These are phyloP conservation scores for Apotomis capreana DNA, from an alignment of 2,888 invertebrate genomes.

Conservation along the genomic window DNA sequence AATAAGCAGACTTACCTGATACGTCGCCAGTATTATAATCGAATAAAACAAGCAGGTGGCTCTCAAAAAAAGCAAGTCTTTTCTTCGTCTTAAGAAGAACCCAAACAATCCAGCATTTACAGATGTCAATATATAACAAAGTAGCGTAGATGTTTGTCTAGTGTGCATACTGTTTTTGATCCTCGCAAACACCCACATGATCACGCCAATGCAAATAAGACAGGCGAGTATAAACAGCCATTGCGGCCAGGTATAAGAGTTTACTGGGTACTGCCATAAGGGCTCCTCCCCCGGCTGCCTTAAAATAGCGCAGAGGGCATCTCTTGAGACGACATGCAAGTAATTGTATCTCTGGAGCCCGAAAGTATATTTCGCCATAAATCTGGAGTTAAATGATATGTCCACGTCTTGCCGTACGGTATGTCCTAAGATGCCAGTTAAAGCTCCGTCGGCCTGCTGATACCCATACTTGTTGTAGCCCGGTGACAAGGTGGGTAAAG, in stretches of 20 bases:
- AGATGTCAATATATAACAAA: constrained; percentile 47
- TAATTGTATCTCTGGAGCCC: constrained; percentile 45
- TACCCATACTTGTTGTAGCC: constrained; percentile 53
- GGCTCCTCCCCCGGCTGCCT: constrained; percentile 51
- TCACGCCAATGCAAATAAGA: constrained; percentile 46
- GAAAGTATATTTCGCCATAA: constrained; percentile 54
- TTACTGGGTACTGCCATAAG: constrained; percentile 56
- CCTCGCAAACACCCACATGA: constrained; percentile 52
- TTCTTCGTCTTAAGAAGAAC: constrained; percentile 48
- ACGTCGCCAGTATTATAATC: constrained; percentile 53
- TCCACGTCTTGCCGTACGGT: constrained; percentile 54
- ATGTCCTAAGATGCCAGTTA: constrained; percentile 57
- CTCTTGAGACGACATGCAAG: constrained; percentile 52
- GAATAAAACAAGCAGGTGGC: constrained; percentile 54
- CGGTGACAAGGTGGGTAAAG: constrained; percentile 43
- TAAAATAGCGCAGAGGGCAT: constrained; percentile 57
- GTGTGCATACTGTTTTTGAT: constrained; percentile 35
- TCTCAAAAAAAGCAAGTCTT: constrained; percentile 49
- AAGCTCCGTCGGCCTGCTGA: constrained; percentile 39
- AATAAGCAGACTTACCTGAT: constrained; percentile 56
- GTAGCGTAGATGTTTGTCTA: constrained; percentile 18
- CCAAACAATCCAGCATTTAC: constrained; percentile 53
- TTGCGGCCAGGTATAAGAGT: constrained; percentile 40
- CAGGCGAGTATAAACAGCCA: constrained; percentile 44
- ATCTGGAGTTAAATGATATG: constrained; percentile 66